These are phyloP conservation scores for Peromyscus maniculatus DNA, from an alignment of 2,113 vertebrate species.

Conservation along the genomic window DNA sequence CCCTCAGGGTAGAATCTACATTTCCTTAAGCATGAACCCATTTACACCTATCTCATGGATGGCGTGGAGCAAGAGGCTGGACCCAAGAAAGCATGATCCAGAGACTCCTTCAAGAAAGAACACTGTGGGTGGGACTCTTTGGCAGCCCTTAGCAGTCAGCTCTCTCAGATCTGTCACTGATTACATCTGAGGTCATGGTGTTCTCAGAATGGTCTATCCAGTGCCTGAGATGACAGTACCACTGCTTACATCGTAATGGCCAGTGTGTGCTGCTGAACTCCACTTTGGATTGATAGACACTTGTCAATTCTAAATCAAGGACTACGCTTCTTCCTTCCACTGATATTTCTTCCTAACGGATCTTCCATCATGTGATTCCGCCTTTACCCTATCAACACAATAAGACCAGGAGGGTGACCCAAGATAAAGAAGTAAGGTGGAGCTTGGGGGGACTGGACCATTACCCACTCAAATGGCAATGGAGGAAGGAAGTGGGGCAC, in stretches of 20 bases:
- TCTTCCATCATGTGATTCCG: neutral
- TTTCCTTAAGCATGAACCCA: neutral
- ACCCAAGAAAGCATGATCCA: fast-evolving
- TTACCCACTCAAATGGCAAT: neutral
- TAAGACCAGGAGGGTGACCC: neutral
- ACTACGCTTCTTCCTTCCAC: neutral
- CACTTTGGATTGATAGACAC: neutral
- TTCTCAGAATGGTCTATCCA: neutral
- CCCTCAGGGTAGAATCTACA: neutral
- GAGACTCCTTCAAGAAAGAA: neutral
- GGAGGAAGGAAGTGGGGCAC: neutral
- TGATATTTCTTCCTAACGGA: neutral
- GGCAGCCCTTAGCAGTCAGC: too few species aligned
- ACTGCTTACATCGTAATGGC: too few species aligned
- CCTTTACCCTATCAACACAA: neutral
- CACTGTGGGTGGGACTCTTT: too few species aligned
- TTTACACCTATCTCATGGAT: neutral
- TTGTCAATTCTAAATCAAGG: neutral
- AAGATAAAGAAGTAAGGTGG: neutral
- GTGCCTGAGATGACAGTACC: too few species aligned
- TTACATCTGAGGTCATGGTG: neutral
- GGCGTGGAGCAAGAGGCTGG: neutral
- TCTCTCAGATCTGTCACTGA: neutral
- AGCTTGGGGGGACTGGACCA: too few species aligned
- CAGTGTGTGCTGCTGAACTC: too few species aligned